Conservation (phyloP, 2,113 vertebrate genomes). For the Cebus imitator region DNA sequence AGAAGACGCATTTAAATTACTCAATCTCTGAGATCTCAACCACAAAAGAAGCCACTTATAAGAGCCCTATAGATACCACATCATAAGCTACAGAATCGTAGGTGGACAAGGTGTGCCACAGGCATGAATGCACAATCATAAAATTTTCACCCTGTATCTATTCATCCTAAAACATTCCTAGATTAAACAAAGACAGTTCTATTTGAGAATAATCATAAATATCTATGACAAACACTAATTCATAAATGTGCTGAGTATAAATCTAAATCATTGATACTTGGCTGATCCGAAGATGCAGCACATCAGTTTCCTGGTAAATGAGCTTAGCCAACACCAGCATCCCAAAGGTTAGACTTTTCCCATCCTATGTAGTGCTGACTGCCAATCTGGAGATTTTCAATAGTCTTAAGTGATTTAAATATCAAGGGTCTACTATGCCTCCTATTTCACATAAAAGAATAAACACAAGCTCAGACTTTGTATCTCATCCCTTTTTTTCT, state of each 20-base stretch:
- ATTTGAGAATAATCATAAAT: not conserved
- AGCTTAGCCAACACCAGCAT: not conserved
- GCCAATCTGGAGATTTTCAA: conserved; percentile 16
- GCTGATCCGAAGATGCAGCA: not conserved
- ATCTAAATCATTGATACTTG: not conserved
- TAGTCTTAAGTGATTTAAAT: conserved; percentile 14
- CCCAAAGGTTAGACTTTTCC: not conserved
- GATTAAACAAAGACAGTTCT: not conserved
- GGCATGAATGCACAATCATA: not conserved
- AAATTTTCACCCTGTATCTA: not conserved
- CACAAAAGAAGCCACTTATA: not conserved
- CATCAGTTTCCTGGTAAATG: not conserved
- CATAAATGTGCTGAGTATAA: not conserved
- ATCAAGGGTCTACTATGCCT: not conserved
- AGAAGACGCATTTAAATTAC: not conserved
- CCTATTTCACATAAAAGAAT: conserved; percentile 17
- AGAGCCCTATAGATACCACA: not conserved
- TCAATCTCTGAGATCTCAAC: not conserved
- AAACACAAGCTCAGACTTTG: conserved; percentile 34
- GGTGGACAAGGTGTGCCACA: not conserved
- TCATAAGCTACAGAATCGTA: not conserved
- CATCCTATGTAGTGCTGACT: not conserved
- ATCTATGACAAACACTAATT: not conserved
- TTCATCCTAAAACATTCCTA: not conserved
- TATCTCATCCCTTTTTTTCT: not conserved